Conservation (phyloP, 1,140 invertebrate species). For the Drosophila pachea region DNA sequence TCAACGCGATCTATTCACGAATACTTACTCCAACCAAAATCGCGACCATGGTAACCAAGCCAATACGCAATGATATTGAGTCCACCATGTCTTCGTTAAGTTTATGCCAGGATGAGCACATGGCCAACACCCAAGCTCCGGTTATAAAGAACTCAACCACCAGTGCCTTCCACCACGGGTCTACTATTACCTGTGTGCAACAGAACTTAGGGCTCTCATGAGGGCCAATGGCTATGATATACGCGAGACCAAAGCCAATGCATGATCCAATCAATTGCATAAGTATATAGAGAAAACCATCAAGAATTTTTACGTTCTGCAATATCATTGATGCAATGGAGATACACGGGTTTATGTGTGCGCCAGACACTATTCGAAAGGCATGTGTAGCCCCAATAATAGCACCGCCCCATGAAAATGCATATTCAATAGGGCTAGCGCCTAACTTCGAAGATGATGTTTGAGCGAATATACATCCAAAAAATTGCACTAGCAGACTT, state of each 20-base stretch:
- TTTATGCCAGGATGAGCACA: slow-evolving; percentile 27
- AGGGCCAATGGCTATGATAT: neutral
- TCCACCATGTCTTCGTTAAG: slow-evolving; percentile 16
- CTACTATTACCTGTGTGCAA: neutral
- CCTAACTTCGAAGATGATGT: too few species aligned
- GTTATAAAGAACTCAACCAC: slow-evolving; percentile 24
- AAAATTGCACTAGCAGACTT: slow-evolving; percentile 12
- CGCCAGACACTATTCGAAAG: slow-evolving; percentile 32
- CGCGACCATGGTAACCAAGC: slow-evolving; percentile 4
- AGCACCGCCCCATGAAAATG: slow-evolving; percentile 17
- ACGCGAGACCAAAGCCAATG: slow-evolving; percentile 1
- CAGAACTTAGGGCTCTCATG: neutral
- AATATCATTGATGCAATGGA: slow-evolving; percentile 30
- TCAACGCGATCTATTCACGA: too few species aligned
- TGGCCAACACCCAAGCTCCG: slow-evolving; percentile 27
- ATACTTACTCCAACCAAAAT: slow-evolving; percentile 18
- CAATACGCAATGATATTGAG: slow-evolving; percentile 25
- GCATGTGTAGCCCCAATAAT: slow-evolving; percentile 19
- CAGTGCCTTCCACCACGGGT: slow-evolving; percentile 16
- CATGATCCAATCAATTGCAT: slow-evolving; percentile 15
- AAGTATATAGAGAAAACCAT: slow-evolving; percentile 20
- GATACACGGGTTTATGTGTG: slow-evolving; percentile 33
- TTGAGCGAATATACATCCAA: neutral
- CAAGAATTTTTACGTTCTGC: neutral
- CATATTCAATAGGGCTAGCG: neutral